Evolutionary conservation across 35 echinoderm and acorn worm genomes (phyloP).

Genomic region (Heliocidaris erythrogramma): DNA sequence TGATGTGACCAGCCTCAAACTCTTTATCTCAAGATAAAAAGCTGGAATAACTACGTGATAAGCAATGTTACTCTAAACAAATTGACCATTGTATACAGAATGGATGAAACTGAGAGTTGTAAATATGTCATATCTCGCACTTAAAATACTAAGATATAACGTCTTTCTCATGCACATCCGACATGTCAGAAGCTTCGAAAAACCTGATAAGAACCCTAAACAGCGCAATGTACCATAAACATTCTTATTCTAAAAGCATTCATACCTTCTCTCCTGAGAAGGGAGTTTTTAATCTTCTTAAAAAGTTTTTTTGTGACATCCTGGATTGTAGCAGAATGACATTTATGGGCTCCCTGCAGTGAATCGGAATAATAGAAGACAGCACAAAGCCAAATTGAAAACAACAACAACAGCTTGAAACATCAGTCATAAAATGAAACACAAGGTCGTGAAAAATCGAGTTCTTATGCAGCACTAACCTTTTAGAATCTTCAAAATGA

Average conservation of each 20-base stretch:
- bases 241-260: background rate
- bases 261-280: background rate
- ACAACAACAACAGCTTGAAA: background rate
- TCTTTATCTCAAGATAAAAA: background rate
- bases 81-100: background rate
- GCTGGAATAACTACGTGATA: background rate
- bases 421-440: background rate
- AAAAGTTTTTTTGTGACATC: background rate
- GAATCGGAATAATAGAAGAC: background rate
- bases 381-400: background rate
- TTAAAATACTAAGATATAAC: background rate
- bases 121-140: slow-evolving; percentile 1
- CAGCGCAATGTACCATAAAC: background rate
- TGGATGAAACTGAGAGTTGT: slow-evolving; percentile 11
- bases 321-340: background rate
- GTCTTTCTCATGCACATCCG: background rate
- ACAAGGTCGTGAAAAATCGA: background rate
- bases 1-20: background rate
- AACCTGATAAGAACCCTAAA: background rate
- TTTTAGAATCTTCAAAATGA: too few species aligned
- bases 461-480: background rate
- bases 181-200: background rate
- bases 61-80: slow-evolving; percentile 5
- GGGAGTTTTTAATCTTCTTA: background rate
- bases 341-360: background rate